phyloP scores from a whole-genome alignment of 1,140 invertebrate genomes.

The Copidosoma floridanum region DNA sequence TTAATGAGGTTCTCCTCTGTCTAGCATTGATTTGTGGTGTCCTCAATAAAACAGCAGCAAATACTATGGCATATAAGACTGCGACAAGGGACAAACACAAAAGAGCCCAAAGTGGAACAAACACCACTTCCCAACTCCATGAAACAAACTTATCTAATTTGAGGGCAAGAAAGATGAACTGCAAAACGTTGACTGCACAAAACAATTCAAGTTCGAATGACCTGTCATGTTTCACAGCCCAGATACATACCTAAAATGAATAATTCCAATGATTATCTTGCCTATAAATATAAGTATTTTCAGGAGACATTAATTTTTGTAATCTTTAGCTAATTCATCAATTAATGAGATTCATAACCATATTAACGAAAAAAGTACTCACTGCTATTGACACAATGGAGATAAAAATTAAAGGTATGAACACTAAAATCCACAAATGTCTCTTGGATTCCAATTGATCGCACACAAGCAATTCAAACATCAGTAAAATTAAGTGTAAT shows the following conservation, averaged over 20 bases:
- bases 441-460: conserved; percentile 89
- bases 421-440: conserved; percentile 93
- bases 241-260: conserved; percentile 75
- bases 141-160: conserved; percentile 87
- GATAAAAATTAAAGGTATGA: conserved; percentile 94
- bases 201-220: conserved; percentile 97
- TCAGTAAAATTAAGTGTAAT: conserved; percentile 88
- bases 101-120: conserved; percentile 97
- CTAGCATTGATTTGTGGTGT: conserved; percentile 90
- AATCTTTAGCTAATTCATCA: too few relatives aligned
- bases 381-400: conserved; percentile 92
- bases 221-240: conserved; percentile 96
- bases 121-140: conserved; percentile 99
- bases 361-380: conserved; percentile 33
- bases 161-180: conserved; percentile 94
- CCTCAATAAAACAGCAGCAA: conserved; percentile 89
- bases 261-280: conserved; percentile 10
- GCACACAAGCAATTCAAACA: conserved; percentile 95
- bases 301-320: conserved; percentile 14
- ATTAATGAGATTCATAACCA: not conserved
- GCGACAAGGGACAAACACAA: conserved; percentile 91
- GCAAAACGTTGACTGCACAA: conserved; percentile 93
- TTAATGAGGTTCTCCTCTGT: conserved; percentile 86
- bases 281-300: not conserved
- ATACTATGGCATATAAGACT: conserved; percentile 93